A percentile compares a stretch with the other conserved stretches of the same genome.
Evolutionary conservation across 2,113 vertebrate species (phyloP).

Genomic region (Leuciscus idus): DNA sequence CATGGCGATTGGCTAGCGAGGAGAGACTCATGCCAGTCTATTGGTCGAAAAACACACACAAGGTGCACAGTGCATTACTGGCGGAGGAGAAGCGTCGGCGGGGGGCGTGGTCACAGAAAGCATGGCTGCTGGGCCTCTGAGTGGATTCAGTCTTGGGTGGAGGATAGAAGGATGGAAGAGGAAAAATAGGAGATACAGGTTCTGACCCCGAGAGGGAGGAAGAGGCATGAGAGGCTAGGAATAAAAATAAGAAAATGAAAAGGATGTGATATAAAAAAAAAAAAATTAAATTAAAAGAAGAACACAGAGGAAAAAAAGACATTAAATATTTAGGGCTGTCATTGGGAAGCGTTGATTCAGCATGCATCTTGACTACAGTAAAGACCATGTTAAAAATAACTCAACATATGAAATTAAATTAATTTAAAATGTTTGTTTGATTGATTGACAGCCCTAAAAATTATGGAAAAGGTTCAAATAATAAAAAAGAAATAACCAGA

Average conservation of each 20-base stretch:
- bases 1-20: neutral
- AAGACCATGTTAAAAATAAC: neutral
- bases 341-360: neutral
- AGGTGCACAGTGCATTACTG: conserved; percentile 78
- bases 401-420: neutral
- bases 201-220: conserved; percentile 89
- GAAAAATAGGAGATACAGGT: conserved; percentile 83
- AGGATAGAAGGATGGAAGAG: conserved; percentile 82
- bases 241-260: conserved; percentile 68
- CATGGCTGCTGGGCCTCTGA: conserved; percentile 79
- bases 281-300: neutral
- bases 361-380: neutral
- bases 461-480: neutral
- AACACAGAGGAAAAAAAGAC: neutral
- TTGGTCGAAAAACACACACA: conserved; percentile 33
- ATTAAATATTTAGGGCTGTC: neutral
- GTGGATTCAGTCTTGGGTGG: conserved; percentile 80
- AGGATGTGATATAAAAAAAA: conserved; percentile 51
- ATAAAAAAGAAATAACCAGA: neutral
- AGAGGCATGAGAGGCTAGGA: conserved; percentile 89
- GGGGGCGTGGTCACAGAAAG: conserved; percentile 82
- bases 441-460: neutral
- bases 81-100: conserved; percentile 76
- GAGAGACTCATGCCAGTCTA: neutral
- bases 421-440: neutral